Base-by-base conservation (phyloP, 2,113 vertebrate species). In the Gnathonemus longibarbis region DNA sequence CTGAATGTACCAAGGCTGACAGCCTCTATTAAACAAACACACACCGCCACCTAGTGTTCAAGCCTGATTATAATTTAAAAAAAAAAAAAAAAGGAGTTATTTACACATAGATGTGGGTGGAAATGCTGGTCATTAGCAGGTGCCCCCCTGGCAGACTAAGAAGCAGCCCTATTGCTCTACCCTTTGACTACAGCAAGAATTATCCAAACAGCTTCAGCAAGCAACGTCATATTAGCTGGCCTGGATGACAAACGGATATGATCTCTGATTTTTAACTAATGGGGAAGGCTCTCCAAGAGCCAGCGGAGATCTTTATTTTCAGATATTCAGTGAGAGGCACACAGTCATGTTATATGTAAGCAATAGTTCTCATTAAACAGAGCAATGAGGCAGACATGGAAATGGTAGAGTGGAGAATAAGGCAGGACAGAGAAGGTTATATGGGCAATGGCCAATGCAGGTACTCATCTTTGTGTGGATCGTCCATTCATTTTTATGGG, bases 11-110 rank as follows among this genome's bases (percentile, higher is more conserved):
- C 3, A 49, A 39, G n/a, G 62, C 58, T 31, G 42, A n/a, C 13
- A 24, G 49, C 42, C 31, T 80, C 45, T 48, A 35, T 83, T 39
- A 31, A 84, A 46, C 49, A 52, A 53, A 58, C 49, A 45, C 49
- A 88, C 90, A 90, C 66, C 56, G 90, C 90, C 90, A 88, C 90
- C 90, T 90, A 56, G 90, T 88, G 90, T 85, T 84, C 70, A 56
- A 35, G 27, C 46, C 31, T n/a, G 48, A 11, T 35, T 8, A 77
- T 31, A 15, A 31, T 62, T 70, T 49, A 4, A n/a, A 6, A 42
- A 48, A 53, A 53, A 52, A 19, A 17, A 9, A 48, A 39, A 9
- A 35, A 62, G 24, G 8, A 42, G 35, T 17, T 15, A 17, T 80
- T 15, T 39, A 80, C 74, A 35, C 74, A 80, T 42, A 42, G 74